Evolutionary conservation across 2,888 invertebrate genomes (phyloP).

Genomic region (Meta bourneti): DNA sequence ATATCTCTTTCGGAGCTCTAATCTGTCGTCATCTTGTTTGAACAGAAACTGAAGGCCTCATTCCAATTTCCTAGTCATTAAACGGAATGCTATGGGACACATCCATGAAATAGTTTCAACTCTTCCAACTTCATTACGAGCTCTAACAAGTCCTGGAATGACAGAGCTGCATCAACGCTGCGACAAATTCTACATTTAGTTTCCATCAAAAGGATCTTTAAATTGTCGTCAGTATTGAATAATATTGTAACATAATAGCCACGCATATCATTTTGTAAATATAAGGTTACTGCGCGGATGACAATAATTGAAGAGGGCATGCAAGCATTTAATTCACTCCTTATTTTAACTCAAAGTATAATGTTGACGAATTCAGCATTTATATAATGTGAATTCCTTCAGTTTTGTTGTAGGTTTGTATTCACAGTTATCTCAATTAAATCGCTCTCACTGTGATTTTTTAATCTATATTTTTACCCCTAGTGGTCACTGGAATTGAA

Average conservation of each 20-base stretch:
- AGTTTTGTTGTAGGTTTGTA: too few species aligned
- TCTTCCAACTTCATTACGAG: constrained; percentile 31
- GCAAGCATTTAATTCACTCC: too few species aligned
- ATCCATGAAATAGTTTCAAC: constrained; percentile 23
- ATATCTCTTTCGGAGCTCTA: constrained; percentile 9
- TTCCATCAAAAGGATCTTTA: constrained; percentile 4
- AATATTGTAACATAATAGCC: not conserved
- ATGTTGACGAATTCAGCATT: too few species aligned
- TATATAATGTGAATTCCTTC: too few species aligned
- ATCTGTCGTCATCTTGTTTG: constrained; percentile 26
- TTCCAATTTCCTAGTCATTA: constrained; percentile 29
- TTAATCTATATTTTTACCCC: too few species aligned
- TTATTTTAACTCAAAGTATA: too few species aligned
- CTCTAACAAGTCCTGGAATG: constrained; percentile 21
- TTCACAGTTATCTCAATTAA: too few species aligned
- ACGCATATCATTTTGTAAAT: not conserved
- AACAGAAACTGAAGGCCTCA: constrained; percentile 11
- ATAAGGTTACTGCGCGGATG: too few species aligned
- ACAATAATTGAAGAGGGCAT: too few species aligned
- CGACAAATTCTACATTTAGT: constrained; percentile 22
- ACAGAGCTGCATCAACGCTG: not conserved
- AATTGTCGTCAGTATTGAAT: constrained; percentile 5
- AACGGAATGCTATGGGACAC: constrained; percentile 4
- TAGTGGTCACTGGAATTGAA: too few species aligned
- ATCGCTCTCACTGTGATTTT: too few species aligned